phyloP scores from a whole-genome alignment of 2,113 vertebrate genomes.

The Coptodon bakossiorum region DNA sequence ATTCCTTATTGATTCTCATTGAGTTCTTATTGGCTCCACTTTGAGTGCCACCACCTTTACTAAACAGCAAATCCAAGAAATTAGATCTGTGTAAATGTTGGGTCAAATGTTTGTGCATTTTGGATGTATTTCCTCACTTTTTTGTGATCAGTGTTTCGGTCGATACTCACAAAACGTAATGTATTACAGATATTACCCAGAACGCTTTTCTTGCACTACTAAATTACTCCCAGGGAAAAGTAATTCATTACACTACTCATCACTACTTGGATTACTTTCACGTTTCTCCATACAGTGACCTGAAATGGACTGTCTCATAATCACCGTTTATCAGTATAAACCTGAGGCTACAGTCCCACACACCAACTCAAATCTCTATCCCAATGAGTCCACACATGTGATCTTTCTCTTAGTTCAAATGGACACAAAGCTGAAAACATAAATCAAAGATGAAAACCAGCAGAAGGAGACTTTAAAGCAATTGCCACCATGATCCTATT shows the following conservation, averaged over 20 bases:
- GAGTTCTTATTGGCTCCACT: background rate
- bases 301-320: background rate
- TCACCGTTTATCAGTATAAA: background rate
- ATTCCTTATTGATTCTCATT: background rate
- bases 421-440: background rate
- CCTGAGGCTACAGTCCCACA: background rate
- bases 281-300: background rate
- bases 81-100: background rate
- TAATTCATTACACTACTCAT: background rate
- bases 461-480: background rate
- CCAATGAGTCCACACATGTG: background rate
- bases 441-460: background rate
- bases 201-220: background rate
- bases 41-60: background rate
- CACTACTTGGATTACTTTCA: background rate
- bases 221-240: background rate
- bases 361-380: background rate
- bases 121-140: background rate
- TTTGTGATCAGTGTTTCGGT: background rate
- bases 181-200: background rate
- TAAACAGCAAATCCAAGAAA: background rate
- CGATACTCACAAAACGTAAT: background rate
- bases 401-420: background rate
- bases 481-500: background rate
- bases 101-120: background rate